phyloP scores from a whole-genome alignment of 2,797 vertebrate genomes.

The Coreius guichenoti region DNA sequence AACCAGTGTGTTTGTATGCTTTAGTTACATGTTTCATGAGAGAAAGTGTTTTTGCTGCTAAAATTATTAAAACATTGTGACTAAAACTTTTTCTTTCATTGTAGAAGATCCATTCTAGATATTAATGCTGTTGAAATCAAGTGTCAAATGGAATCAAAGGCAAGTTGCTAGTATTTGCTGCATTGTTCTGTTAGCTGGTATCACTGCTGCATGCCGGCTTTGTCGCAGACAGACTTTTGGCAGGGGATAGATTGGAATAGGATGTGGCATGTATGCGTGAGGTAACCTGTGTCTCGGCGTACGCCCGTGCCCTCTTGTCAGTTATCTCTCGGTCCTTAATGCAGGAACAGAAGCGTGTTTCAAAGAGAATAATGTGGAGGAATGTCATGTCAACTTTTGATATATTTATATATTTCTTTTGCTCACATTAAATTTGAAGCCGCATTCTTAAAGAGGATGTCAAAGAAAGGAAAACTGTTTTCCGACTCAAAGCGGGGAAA shows the following conservation, averaged over 20 bases:
- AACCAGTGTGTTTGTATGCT: conserved; percentile 1
- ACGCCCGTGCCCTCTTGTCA: conserved; percentile 59
- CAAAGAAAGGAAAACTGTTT: conserved; percentile 67
- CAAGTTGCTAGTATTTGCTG: background rate
- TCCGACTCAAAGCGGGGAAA: conserved; percentile 60
- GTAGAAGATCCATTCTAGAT: background rate
- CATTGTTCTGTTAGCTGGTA: conserved; percentile 14
- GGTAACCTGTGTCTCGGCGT: conserved; percentile 51
- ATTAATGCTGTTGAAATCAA: conserved; percentile 37
- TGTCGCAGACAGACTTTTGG: conserved; percentile 30
- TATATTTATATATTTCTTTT: conserved; percentile 75
- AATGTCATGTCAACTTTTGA: conserved; percentile 77
- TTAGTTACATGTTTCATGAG: conserved; percentile 17
- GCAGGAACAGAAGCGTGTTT: conserved; percentile 78
- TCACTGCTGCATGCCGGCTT: background rate
- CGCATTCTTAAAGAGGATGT: conserved; percentile 69
- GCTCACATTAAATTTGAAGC: conserved; percentile 76
- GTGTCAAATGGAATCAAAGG: conserved; percentile 30
- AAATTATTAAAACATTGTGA: background rate
- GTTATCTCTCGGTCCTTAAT: conserved; percentile 67
- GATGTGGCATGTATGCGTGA: conserved; percentile 48
- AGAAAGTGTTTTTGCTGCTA: background rate
- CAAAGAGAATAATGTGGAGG: conserved; percentile 81
- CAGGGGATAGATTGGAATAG: conserved; percentile 45
- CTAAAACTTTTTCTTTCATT: conserved; percentile 1